These are phyloP conservation scores for Apotomis betuletana DNA, from an alignment of 2,888 invertebrate genomes.

Conservation along the genomic window DNA sequence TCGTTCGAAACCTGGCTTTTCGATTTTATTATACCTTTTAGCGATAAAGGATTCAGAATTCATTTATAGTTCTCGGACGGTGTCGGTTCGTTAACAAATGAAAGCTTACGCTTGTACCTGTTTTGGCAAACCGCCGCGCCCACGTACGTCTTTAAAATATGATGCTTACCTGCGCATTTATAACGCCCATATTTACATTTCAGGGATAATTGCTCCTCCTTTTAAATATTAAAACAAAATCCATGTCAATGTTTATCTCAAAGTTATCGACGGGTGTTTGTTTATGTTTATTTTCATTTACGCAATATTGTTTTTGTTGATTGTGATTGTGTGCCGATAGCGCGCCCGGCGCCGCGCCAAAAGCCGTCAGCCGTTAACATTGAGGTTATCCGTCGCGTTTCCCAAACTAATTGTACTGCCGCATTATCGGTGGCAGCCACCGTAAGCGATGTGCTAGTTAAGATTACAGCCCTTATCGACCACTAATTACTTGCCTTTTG, in stretches of 20 bases:
- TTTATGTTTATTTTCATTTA: slow-evolving; percentile 3
- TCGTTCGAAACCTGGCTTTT: background rate
- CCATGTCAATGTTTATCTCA: slow-evolving; percentile 6
- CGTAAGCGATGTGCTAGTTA: slow-evolving; percentile 63
- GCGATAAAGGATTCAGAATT: background rate
- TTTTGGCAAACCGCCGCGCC: slow-evolving; percentile 28
- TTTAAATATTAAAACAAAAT: slow-evolving; percentile 22
- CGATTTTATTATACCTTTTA: slow-evolving; percentile 1
- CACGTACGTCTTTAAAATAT: slow-evolving; percentile 26
- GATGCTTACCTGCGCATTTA: slow-evolving; percentile 13
- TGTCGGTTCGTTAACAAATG: slow-evolving; percentile 17
- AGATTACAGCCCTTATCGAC: slow-evolving; percentile 62
- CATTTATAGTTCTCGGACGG: slow-evolving; percentile 1
- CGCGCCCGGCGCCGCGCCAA: slow-evolving; percentile 24
- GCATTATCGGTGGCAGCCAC: slow-evolving; percentile 48
- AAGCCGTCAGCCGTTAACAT: slow-evolving; percentile 37
- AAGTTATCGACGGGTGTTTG: background rate
- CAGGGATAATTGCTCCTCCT: slow-evolving; percentile 26
- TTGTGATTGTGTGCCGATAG: slow-evolving; percentile 21
- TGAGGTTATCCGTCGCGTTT: slow-evolving; percentile 30
- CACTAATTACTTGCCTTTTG: slow-evolving; percentile 60
- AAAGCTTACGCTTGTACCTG: slow-evolving; percentile 27
- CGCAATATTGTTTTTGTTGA: slow-evolving; percentile 9
- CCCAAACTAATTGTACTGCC: slow-evolving; percentile 38
- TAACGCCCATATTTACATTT: slow-evolving; percentile 23